These are phyloP conservation scores for Mythimna loreyi DNA, from an alignment of 2,888 invertebrate genomes.

Conservation along the genomic window DNA sequence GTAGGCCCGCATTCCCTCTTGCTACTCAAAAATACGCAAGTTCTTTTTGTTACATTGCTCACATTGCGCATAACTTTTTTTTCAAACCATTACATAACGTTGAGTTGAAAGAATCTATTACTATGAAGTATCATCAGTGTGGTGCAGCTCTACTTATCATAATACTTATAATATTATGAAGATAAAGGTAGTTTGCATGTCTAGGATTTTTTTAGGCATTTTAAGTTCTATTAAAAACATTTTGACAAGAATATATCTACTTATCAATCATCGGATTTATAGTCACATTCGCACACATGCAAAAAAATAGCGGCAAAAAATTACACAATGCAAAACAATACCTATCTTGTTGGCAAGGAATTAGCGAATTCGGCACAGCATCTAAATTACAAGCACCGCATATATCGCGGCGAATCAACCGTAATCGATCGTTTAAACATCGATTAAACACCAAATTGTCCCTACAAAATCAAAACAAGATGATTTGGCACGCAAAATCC, in stretches of 20 bases:
- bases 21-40: too few species aligned
- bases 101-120: too few species aligned
- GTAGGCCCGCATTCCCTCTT: too few species aligned
- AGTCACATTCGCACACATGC: constrained; percentile 18
- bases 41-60: too few species aligned
- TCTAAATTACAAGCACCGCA: constrained; percentile 71
- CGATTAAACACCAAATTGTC: constrained; percentile 81
- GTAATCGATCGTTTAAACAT: constrained; percentile 68
- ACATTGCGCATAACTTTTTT: too few species aligned
- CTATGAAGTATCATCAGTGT: too few species aligned
- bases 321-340: constrained; percentile 34
- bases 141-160: too few species aligned
- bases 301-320: constrained; percentile 39
- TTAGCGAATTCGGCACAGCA: constrained; percentile 72
- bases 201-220: background rate
- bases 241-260: constrained; percentile 17
- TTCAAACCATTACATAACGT: too few species aligned
- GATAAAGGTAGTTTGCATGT: background rate
- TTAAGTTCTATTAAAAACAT: background rate
- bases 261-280: constrained; percentile 10
- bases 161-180: background rate
- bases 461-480: constrained; percentile 77
- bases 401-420: constrained; percentile 69
- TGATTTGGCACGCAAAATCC: constrained; percentile 82
- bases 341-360: constrained; percentile 43